Evolutionary conservation across 2,888 invertebrate species (phyloP).

Genomic region (Andrena bicolor): DNA sequence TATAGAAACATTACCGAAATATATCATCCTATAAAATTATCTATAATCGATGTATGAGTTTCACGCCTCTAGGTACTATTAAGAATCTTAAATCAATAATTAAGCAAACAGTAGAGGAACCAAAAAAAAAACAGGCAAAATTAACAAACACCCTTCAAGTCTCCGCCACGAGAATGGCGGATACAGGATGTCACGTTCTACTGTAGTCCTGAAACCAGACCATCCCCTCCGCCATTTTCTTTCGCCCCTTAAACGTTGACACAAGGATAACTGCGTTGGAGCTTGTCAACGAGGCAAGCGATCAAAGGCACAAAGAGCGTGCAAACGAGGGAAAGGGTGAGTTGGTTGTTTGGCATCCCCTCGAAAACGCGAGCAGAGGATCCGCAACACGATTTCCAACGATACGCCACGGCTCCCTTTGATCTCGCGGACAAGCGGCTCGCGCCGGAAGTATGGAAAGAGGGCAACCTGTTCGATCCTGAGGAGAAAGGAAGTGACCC

Average conservation of each 20-base stretch:
- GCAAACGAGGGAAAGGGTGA: background rate
- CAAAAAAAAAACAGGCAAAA: background rate
- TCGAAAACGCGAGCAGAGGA: conserved; percentile 36
- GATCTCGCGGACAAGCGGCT: conserved; percentile 32
- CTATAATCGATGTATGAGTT: no score
- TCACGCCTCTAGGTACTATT: no score
- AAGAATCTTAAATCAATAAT: no score
- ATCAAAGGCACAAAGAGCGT: conserved; percentile 46
- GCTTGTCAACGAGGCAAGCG: conserved; percentile 15
- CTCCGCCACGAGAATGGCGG: background rate
- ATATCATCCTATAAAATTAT: no score
- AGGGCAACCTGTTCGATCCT: background rate
- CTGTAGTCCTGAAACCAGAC: background rate
- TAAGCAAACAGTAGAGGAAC: background rate
- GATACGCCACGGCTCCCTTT: conserved; percentile 34
- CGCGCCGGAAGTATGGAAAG: conserved; percentile 11
- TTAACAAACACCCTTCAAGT: background rate
- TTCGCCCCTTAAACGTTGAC: conserved; percentile 10
- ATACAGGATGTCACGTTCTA: background rate
- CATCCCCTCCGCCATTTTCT: background rate
- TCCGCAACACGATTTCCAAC: conserved; percentile 47
- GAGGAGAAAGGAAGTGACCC: background rate
- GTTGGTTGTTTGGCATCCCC: conserved; percentile 46
- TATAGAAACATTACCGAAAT: no score
- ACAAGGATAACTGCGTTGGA: conserved; percentile 36